Evolutionary conservation across 2,888 invertebrate genomes (phyloP), one percentile per base, ranked within the genome.

Genomic region (Phyllotreta striolata): DNA sequence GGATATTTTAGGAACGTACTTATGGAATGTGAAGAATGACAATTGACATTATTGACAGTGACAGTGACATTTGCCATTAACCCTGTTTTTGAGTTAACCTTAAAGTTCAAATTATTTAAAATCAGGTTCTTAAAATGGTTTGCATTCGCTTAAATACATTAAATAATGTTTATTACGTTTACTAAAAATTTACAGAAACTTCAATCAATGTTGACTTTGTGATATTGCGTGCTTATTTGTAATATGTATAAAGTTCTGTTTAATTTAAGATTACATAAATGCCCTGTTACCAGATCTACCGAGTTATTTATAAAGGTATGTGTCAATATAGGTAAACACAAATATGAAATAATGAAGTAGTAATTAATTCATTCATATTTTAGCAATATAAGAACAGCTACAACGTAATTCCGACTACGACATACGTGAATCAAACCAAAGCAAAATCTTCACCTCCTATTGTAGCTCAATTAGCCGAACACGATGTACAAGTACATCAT

Each of bases 401-500:
- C 24, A 55, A 56, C 43, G 8, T 49, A 8, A 54, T 60, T 38
- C 60, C 60, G 1, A 52, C 37, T 43, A 60, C 60, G 14, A 37
- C 56, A 51, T 77, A 74, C 62, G 77, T 78, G 51, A 77, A 76
- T 58, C 73, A 76, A 64, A 74, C 78, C 10, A 74, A 77, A 63
- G 62, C 71, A n/a, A 74, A 76, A 65, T 66, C 76, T 4, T 66
- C 74, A 44, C 64, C 73, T 47, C 67, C 76, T 52, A 63, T 73
- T 52, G 54, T 74, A 56, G 70, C 52, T 12, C 51, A 67, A 51
- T 35, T 61, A 40, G 39, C 52, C 62, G 47, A 66, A 35, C 58
- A 64, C 38, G 55, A 58, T 39, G 55, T 52, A 24, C 24, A 24
- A 24, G 24, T 24, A 72, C 39, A 58, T 70, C 38, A 37, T 34